Evolutionary conservation across 2,113 vertebrate genomes (phyloP).

Genomic region (Oostethus manadensis): DNA sequence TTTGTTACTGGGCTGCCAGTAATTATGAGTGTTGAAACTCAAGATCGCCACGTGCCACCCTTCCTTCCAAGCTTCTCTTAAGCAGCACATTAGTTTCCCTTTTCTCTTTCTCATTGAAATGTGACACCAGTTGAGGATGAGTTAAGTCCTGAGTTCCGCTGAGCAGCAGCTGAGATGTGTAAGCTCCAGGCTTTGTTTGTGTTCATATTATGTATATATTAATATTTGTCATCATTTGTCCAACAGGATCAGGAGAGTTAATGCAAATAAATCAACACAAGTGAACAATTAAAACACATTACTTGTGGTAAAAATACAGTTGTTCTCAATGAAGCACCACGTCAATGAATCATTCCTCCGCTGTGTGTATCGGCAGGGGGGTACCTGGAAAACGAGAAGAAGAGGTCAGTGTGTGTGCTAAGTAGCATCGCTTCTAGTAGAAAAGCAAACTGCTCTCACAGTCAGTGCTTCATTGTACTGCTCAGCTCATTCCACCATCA

Average conservation of each 20-base stretch:
- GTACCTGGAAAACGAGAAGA: conserved; percentile 59
- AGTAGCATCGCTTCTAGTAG: not conserved
- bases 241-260: conserved; percentile 46
- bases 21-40: conserved; percentile 6
- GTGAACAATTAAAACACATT: conserved; percentile 73
- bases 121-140: conserved; percentile 48
- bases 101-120: conserved; percentile 18
- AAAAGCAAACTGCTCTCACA: conserved; percentile 32
- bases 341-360: conserved; percentile 69
- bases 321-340: conserved; percentile 84
- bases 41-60: conserved; percentile 9
- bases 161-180: conserved; percentile 95
- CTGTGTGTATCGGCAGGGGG: conserved; percentile 39
- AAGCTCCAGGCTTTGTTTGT: conserved; percentile 83
- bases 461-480: conserved; percentile 36
- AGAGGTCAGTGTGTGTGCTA: not conserved
- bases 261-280: conserved; percentile 58
- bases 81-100: conserved; percentile 36
- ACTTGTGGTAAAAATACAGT: conserved; percentile 86
- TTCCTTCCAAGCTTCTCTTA: conserved; percentile 29
- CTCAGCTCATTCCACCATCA: conserved; percentile 34
- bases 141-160: conserved; percentile 92
- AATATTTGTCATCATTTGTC: conserved; percentile 74
- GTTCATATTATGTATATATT: conserved; percentile 70
- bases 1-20: conserved; percentile 16